Percentiles rank a stretch among this genome's conserved stretches.
phyloP scores from a whole-genome alignment of 2,113 vertebrate genomes.

The Scalopus aquaticus region DNA sequence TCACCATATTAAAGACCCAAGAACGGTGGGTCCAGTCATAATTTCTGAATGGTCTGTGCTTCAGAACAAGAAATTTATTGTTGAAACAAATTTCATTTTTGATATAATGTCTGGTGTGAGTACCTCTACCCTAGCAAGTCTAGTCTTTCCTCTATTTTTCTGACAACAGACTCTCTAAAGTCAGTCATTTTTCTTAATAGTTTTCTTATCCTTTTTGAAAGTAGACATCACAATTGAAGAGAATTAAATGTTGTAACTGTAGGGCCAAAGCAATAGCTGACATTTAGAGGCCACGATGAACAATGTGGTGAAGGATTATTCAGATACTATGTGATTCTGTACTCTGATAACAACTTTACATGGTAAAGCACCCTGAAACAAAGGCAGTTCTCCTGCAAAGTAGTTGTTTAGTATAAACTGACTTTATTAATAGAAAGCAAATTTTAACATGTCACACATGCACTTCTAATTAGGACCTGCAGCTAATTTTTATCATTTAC shows the following conservation, averaged over 20 bases:
- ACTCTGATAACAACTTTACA: not conserved
- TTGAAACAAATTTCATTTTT: not conserved
- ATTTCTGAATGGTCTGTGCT: not conserved
- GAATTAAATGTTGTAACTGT: not conserved
- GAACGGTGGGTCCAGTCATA: not conserved
- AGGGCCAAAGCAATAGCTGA: not conserved
- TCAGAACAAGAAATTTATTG: not conserved
- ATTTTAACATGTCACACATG: not conserved
- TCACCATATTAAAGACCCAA: not conserved
- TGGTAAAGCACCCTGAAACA: not conserved
- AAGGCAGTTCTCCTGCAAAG: not conserved
- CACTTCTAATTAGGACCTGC: not conserved
- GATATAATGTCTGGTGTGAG: not conserved
- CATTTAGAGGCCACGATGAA: not conserved
- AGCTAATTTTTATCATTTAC: not conserved
- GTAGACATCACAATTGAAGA: not conserved
- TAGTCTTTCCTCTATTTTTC: conserved; percentile 26
- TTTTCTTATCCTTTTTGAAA: not conserved
- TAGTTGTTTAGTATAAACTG: not conserved
- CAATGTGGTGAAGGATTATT: not conserved
- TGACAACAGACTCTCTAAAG: not conserved
- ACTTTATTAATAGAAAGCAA: conserved; percentile 7
- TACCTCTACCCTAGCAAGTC: not conserved
- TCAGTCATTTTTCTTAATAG: not conserved
- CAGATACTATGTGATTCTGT: not conserved